Evolutionary conservation across 2,888 invertebrate genomes (phyloP), one percentile per base, ranked within the genome.

Genomic region (Epirrhoe alternata): DNA sequence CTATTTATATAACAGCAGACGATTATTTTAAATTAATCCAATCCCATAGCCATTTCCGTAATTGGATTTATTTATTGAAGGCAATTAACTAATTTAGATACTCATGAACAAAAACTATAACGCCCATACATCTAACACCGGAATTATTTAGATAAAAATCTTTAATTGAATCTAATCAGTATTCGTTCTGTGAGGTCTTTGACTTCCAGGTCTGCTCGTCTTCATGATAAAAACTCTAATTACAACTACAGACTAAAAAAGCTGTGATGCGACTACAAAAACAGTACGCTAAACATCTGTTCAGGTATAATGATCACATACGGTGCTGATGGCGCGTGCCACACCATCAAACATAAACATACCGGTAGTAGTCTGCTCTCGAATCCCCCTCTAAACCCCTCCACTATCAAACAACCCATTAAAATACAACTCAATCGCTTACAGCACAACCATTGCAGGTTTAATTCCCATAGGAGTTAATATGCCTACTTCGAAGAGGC

Each of bases 301-400:
- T 79, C 72, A 77, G 72, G 77, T 77, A 80, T 81, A 81, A 77
- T 86, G 86, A 86, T 83, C 86, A 80, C 82, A 81, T 76, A 75
- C 74, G 71, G 70, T 68, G 74, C 73, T 69, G 72, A 77, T 79
- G 80, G 89, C 92, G 88, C 90, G 91, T 89, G 91, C 90, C 88
- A 74, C 74, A 72, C 75, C 77, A 73, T 78, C 73, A 73, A 81
- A 85, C 83, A 85, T 87, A 88, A 87, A 88, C 86, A 87, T 79
- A 81, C 80, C 79, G 79, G 79, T 77, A 65, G 67, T 65, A 33
- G 71, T 64, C 69, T 68, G 63, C 68, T 64, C 68, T 76, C 78
- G 72, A 82, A 78, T 80, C 84, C 85, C 84, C 86, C 84, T 79
- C 81, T 82, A 73, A 71, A 75, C 73, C 68, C 70, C 74, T 70